Conservation (phyloP, 2,797 vertebrate genomes). For the Sitta carolinensis region DNA sequence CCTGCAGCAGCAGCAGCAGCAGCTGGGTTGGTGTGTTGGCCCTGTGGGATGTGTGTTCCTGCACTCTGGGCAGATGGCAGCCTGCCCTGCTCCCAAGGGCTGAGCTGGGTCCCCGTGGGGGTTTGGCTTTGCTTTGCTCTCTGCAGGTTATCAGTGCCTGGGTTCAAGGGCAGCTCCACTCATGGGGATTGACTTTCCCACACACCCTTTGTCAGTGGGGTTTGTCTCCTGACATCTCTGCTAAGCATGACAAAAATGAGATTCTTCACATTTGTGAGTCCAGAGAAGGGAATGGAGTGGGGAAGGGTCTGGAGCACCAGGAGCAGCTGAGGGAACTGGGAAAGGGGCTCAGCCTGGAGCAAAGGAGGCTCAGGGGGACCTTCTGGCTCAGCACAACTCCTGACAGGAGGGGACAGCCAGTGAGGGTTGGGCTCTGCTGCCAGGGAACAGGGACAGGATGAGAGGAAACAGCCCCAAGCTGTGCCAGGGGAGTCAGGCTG, state of each 20-base stretch:
- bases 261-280: not conserved
- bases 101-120: rapidly evolving
- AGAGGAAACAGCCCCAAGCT: not conserved
- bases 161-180: not conserved
- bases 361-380: not conserved
- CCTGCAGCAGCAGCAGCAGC: not conserved
- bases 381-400: rapidly evolving
- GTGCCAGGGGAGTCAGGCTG: not conserved
- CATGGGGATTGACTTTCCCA: not conserved
- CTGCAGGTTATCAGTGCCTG: not conserved
- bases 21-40: not conserved
- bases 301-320: not conserved
- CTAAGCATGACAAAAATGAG: not conserved
- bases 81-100: not conserved
- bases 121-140: not conserved
- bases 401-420: not conserved
- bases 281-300: not conserved
- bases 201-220: rapidly evolving
- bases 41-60: not conserved
- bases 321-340: not conserved
- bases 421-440: not conserved
- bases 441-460: not conserved
- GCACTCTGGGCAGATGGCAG: not conserved
- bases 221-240: not conserved
- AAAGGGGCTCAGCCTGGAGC: not conserved